These are phyloP conservation scores for human (Homo sapiens) DNA, from an alignment of 2,113 vertebrate species.

Conservation along the genomic window GRCh38 chr6:10389001-10389500, in stretches of 20 bases:
- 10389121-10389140: slow-evolving; percentile 52
- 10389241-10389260: slow-evolving; percentile 48
- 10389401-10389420: slow-evolving; percentile 20
- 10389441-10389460: not conserved
- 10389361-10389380: not conserved
- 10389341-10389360: not conserved
- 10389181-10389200: slow-evolving; percentile 44
- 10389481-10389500: not conserved
- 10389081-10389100: not conserved
- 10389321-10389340: slow-evolving; percentile 1
- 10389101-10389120: not conserved
- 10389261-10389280: slow-evolving; percentile 35
- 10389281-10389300: slow-evolving; percentile 18
- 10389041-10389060: not conserved
- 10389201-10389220: not conserved
- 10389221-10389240: slow-evolving; percentile 75
- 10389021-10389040: not conserved
- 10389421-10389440: not conserved
- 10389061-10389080: not conserved
- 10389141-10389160: slow-evolving; percentile 47
- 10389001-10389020: not conserved
- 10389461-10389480: slow-evolving; percentile 27
- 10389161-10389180: slow-evolving; percentile 57
- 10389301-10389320: slow-evolving; percentile 28
- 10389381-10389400: not conserved